Base-by-base conservation (phyloP, 2,113 vertebrate genomes). In the Nothocercus julius region DNA sequence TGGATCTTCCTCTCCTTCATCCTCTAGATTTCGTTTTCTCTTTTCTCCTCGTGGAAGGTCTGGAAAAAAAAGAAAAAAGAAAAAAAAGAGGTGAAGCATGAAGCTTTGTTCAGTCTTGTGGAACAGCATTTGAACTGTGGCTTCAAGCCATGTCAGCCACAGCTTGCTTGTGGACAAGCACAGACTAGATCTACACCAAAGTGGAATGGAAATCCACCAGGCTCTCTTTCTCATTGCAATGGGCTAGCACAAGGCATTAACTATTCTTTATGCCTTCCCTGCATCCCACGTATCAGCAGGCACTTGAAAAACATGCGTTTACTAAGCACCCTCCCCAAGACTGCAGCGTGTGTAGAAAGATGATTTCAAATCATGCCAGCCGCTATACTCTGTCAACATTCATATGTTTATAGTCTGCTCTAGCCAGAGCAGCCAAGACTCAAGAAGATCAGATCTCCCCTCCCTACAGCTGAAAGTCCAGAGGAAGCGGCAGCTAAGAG, bases 1-100 rank as follows among this genome's bases (percentile, higher is more conserved):
- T 27, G 95, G 82, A 21, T 93, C 95, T 34, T 96, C 95, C 20
- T 92, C 92, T 64, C 96, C 95, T 51, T 96, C 96, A 51, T 95
- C 96, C 68, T 97, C 85, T 30, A 88, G 27, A 63, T 90, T 96
- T 95, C 89, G 83, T 97, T 96, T 97, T 86, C 93, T 92, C 80
- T 96, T 96, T 74, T 95, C 66, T 38, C 96, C 92, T 38, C 91
- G 94, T 0, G 54, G 92, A 34, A 95, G 91, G 16, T 97, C 97
- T 97, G 93, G 36, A 90, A 86, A 94, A 40, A 95, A 80, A 47
- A 19, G 21, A 9, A 24, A 22, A 49, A 22, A 49, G 5, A 49
- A 24, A 22, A 22, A 19, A 47, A 47, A 47, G 14, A 95, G 85
- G 75, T 15, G 13, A 70, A 87, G 75, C 34, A 36, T 72, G 84